Evolutionary conservation across 1,140 invertebrate species (phyloP).

Genomic region (Ctenoplectra terminalis): DNA sequence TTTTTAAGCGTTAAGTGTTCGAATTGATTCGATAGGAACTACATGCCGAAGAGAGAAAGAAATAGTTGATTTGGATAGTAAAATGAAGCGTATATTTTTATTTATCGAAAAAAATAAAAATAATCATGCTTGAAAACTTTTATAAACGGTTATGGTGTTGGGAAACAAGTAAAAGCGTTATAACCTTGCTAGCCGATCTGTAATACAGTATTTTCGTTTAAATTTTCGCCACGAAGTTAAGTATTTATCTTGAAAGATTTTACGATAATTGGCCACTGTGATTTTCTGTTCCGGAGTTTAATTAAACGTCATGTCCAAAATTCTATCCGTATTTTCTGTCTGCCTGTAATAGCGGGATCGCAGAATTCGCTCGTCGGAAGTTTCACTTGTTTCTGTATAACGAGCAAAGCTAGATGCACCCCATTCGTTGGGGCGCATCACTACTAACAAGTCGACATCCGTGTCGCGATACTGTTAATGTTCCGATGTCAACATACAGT

Average conservation of each 20-base stretch:
- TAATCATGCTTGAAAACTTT: no score
- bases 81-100: no score
- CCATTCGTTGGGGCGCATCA: not conserved
- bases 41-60: no score
- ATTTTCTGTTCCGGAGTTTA: slow-evolving; percentile 33
- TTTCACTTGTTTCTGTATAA: slow-evolving; percentile 36
- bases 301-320: slow-evolving; percentile 47
- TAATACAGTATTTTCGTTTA: not conserved
- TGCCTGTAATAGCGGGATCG: slow-evolving; percentile 1
- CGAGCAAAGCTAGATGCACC: slow-evolving; percentile 1
- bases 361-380: slow-evolving; percentile 10
- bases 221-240: not conserved
- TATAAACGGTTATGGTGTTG: not conserved
- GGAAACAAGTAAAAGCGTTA: not conserved
- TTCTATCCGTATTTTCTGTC: slow-evolving; percentile 34
- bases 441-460: not conserved
- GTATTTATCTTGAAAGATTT: not conserved
- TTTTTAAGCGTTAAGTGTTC: not conserved
- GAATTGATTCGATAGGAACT: not conserved
- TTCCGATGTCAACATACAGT: not conserved
- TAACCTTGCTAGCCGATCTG: not conserved
- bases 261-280: slow-evolving; percentile 8
- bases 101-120: no score
- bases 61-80: no score
- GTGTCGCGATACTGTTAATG: slow-evolving; percentile 10